Conservation (phyloP, 2,113 vertebrate species). For the Phodopus roborovskii region DNA sequence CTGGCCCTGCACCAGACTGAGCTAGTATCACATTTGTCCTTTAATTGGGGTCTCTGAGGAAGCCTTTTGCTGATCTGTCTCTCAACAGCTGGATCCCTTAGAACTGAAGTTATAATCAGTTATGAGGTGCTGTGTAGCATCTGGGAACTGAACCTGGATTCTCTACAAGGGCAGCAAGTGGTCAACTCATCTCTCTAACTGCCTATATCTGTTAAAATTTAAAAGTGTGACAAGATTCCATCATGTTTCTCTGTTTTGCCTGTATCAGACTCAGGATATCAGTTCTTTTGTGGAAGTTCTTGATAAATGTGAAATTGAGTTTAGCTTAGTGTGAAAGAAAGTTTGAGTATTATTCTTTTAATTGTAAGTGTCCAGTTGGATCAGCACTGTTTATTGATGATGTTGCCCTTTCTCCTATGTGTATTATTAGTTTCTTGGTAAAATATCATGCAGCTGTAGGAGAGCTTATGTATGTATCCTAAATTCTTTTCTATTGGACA, state of each 20-base stretch:
- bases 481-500: not conserved
- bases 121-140: not conserved
- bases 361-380: not conserved
- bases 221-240: not conserved
- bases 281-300: not conserved
- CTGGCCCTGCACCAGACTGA: not conserved
- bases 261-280: not conserved
- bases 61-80: not conserved
- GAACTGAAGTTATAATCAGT: not conserved
- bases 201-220: not conserved
- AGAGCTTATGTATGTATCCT: not conserved
- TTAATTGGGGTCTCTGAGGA: not conserved
- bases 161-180: not conserved
- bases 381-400: not conserved
- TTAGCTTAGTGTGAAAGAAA: not conserved
- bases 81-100: not conserved
- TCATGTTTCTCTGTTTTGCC: not conserved
- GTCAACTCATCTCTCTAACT: not conserved
- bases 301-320: not conserved
- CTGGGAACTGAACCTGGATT: not conserved
- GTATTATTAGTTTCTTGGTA: not conserved
- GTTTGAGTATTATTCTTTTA: not conserved
- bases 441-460: not conserved
- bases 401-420: not conserved
- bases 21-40: not conserved